Base-by-base conservation (phyloP, 2,888 invertebrate genomes). In the Orgyia antiqua region DNA sequence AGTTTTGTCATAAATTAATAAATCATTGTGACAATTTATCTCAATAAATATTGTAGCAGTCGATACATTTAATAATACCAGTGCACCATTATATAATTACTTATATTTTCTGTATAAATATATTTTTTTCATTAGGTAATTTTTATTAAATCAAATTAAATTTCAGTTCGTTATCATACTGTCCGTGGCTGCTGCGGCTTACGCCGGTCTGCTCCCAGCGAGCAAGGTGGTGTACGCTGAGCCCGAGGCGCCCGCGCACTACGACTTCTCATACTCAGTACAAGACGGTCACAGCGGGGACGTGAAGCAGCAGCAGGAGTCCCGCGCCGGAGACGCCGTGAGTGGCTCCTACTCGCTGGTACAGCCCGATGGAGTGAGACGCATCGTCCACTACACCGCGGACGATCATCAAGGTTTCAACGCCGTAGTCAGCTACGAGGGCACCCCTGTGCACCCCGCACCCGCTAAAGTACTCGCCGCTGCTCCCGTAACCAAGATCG, bases 331-430 rank as follows among this genome's bases (percentile, higher is more conserved):
- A 2, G 79, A 87, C 50, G 61, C 53, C 36, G 80, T 86, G 20
- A 79, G 78, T 19, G 86, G 87, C 39, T 79, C 73, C 13, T 86
- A 86, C 70, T 82, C 87, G 1, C 70, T 87, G 11, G 65, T 87
- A 21, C 86, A 87, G 37, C 83, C 84, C 38, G 87, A 87, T 33
- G 86, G 87, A 1, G 71, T 76, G 20, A 71, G 61, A 50, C 76
- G 86, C 42, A 72, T 84, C 35, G 86, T 86, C 3, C 80, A 83
- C 32, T 86, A 86, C 70, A 73, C 77, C 52, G 59, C 83, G 15
- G 82, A 84, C 58, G 68, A 68, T 32, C 68, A 61, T 33, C 53
- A 75, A 54, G 86, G 86, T 24, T 87, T 86, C 69, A 83, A 79
- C 64, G 83, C 86, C 18, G 48, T 65, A 34, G 86, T 86, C 13